Evolutionary conservation across 1,140 invertebrate genomes (phyloP).

Genomic region (Caenorhabditis remanei): DNA sequence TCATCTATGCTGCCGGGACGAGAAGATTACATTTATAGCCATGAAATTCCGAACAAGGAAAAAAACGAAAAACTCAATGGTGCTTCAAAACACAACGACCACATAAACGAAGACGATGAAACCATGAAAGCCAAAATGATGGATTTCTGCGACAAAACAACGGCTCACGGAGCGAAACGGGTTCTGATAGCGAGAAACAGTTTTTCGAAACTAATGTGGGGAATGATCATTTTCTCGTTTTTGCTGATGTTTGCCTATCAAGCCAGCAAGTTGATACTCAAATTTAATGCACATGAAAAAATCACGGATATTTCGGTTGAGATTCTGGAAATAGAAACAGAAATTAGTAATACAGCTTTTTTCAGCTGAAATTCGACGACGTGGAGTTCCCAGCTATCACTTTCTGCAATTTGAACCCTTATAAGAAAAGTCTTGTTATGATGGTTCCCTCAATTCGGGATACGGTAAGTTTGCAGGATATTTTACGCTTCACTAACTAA

Average conservation of each 20-base stretch:
- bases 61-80: conserved; percentile 23
- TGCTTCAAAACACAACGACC: conserved; percentile 3
- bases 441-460: conserved; percentile 65
- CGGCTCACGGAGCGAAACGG: conserved; percentile 62
- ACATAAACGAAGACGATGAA: background rate
- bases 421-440: conserved; percentile 63
- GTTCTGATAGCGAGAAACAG: conserved; percentile 56
- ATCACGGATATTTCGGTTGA: conserved; percentile 61
- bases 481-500: background rate
- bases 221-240: conserved; percentile 27
- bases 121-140: conserved; percentile 2
- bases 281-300: conserved; percentile 51
- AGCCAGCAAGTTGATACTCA: conserved; percentile 45
- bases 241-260: conserved; percentile 22
- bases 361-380: conserved; percentile 65
- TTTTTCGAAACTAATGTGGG: conserved; percentile 17
- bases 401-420: conserved; percentile 64
- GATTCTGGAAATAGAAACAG: background rate
- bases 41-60: conserved; percentile 22
- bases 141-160: conserved; percentile 59
- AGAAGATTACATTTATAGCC: conserved; percentile 50
- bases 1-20: background rate
- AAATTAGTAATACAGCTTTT: background rate
- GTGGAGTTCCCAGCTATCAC: conserved; percentile 65
- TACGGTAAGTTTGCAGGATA: conserved; percentile 44